Percentiles rank a stretch among this genome's conserved stretches.
Conservation (phyloP, 2,113 vertebrate species). For the Anguilla rostrata region DNA sequence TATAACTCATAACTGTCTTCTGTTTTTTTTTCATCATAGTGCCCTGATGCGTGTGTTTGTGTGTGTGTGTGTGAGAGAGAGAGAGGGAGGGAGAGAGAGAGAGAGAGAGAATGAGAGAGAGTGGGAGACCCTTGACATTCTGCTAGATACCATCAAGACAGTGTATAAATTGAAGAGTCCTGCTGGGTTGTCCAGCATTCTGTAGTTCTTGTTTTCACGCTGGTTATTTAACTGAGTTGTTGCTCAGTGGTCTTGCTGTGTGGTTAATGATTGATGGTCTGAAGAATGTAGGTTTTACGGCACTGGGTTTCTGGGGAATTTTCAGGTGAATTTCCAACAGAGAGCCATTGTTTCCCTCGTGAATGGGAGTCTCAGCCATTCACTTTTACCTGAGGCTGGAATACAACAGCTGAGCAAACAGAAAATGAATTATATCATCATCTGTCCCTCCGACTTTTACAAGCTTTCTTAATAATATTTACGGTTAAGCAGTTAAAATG, state of each 20-base stretch:
- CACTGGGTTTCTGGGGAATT: background rate
- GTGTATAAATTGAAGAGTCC: background rate
- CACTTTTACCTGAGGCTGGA: too few relatives aligned
- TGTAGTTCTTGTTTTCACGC: conserved; percentile 6
- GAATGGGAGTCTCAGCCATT: too few relatives aligned
- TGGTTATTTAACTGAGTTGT: background rate
- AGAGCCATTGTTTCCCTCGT: too few relatives aligned
- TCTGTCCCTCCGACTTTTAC: too few relatives aligned
- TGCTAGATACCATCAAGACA: background rate
- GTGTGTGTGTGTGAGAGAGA: background rate
- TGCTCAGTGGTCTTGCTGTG: background rate
- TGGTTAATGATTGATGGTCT: background rate
- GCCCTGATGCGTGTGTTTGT: background rate
- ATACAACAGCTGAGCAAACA: too few relatives aligned
- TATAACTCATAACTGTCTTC: background rate
- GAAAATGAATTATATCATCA: too few relatives aligned
- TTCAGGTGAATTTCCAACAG: too few relatives aligned
- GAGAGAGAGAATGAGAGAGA: background rate
- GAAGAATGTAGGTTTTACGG: background rate
- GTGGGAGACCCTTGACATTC: background rate
- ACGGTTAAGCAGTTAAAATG: too few relatives aligned
- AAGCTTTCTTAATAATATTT: too few relatives aligned
- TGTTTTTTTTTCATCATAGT: background rate
- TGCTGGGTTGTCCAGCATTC: too few relatives aligned
- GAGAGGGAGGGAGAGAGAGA: background rate